Percentiles rank a stretch among this genome's conserved stretches.
Evolutionary conservation across 2,113 vertebrate species (phyloP).

Genomic region (Phocoena sinus): DNA sequence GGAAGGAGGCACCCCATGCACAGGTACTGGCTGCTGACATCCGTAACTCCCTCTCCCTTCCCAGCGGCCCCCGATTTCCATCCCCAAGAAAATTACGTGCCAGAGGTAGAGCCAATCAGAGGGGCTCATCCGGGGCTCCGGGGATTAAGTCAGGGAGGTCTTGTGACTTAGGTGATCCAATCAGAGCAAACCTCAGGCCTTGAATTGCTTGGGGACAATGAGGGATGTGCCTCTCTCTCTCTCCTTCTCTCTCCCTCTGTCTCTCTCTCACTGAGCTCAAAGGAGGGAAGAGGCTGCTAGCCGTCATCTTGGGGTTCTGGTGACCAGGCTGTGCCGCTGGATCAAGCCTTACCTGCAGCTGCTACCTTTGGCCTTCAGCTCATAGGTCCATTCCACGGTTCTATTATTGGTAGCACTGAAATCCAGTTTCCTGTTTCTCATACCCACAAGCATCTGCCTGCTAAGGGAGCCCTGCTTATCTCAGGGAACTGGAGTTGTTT

Average conservation of each 20-base stretch:
- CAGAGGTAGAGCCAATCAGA: background rate
- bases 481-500: background rate
- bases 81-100: background rate
- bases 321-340: background rate
- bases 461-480: background rate
- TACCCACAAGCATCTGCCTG: background rate
- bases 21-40: too few species aligned
- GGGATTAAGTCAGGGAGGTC: background rate
- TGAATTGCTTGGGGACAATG: background rate
- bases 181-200: background rate
- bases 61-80: background rate
- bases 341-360: background rate
- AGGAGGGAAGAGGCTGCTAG: background rate
- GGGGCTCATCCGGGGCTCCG: background rate
- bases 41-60: too few species aligned
- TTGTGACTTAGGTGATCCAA: background rate
- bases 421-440: background rate
- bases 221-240: background rate
- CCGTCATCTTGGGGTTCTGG: too few species aligned
- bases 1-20: background rate
- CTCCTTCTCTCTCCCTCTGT: background rate
- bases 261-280: background rate
- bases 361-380: too few species aligned
- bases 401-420: background rate
- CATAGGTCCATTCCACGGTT: background rate